Evolutionary conservation across 2,113 vertebrate species (phyloP), one percentile per base, ranked within the genome.

Genomic region (Phaetusa simplex): DNA sequence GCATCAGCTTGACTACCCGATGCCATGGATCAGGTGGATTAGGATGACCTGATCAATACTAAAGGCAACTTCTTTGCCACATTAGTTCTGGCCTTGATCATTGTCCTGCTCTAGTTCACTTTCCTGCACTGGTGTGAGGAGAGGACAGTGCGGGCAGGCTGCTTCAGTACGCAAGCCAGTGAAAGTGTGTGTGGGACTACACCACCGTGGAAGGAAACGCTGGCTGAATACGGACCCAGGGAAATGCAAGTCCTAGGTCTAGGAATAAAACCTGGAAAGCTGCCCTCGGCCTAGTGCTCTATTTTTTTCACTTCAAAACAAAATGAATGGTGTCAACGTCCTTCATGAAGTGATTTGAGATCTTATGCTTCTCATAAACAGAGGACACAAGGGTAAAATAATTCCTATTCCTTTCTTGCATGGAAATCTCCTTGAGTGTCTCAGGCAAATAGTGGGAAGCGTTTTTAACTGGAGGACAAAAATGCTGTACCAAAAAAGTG

Each of bases 191-290:
- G 30, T 47, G 73, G 42, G n/a, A 79, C 66, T 36, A 43, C 56
- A 61, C 18, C 40, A 52, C n/a, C 1, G 2, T 73, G 82, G 82
- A 82, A 96, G 82, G 81, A 95, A 90, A 58, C 62, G 49, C 58
- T 87, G 78, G 5, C 78, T 95, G 29, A 87, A 30, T n/a, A 50
- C 0, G 1, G 66, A 85, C 65, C 77, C 72, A 85, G 70, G 58
- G 88, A 95, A 88, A 82, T 77, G 38, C 17, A 86, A 91, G 42
- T 22, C 45, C 27, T 90, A 36, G 19, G 43, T 82, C 81, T 87
- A 93, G 91, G 58, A 91, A 85, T 90, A 87, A 94, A 93, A 80
- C 74, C 43, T 96, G 64, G 83, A 95, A 91, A 90, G 42, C 43
- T 85, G 65, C 67, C 62, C 8, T 88, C 9, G 11, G 65, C 4